Base-by-base conservation (phyloP, 2,888 invertebrate species). In the Polymixis lichenea region DNA sequence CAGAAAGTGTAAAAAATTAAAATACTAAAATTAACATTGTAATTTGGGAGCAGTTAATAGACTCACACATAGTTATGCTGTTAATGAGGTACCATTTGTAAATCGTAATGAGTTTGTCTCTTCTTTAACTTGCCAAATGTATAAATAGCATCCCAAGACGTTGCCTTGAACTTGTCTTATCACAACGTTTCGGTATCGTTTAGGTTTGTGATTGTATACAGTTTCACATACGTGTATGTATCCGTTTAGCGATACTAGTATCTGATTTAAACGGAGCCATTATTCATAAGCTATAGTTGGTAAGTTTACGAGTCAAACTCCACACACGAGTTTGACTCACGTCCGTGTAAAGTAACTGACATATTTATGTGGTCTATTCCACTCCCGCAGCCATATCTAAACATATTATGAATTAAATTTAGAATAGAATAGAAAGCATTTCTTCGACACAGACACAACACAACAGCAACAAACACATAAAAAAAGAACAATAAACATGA, bases 211-310 rank as follows among this genome's bases (percentile, higher is more conserved):
- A 19, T 25, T 38, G 13, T 60, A 19, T 38, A 75, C 28, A 51
- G 25, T 60, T 43, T 75, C n/a, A 60, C 2, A n/a, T 6, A n/a
- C 17, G 38, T 66, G 13, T 28, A 72, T 22, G 49, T 53, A 43
- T 15, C n/a, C 13, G 7, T 43, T 15, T 9, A 28, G n/a, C 13
- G 5, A 2, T 15, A 13, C 22, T 53, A 49, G n/a, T 28, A 51
- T 51, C 17, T 60, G 15, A 17, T 60, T 13, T 38, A 49, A 74
- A 28, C 17, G 4, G 13, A 28, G 19, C 4, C 28, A n/a, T 43
- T 46, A 72, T 58, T 51, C 25, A 74, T 51, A n/a, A 46, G 32
- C 15, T 25, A 25, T 66, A n/a, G n/a, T 73, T 49, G 46, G 25
- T 72, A 58, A 73, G 38, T 58, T 74, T 38, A 38, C 17, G 1